Conservation (phyloP, 2,888 invertebrate species). For the Lasioglossum pauxillum region DNA sequence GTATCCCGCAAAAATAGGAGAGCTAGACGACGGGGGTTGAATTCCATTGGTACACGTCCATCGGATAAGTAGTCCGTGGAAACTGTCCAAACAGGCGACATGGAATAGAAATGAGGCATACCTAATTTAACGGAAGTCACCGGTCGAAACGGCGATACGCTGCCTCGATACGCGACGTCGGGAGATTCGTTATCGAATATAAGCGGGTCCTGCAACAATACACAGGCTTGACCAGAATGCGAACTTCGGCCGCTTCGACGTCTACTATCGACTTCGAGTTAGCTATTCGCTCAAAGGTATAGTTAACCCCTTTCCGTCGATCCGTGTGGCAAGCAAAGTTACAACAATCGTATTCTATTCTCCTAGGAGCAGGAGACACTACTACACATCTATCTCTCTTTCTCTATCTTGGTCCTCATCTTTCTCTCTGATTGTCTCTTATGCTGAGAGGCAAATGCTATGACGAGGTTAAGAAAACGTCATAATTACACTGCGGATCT, state of each 20-base stretch:
- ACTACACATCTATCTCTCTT: background rate
- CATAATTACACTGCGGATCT: too few relatives aligned
- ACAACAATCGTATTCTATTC: background rate
- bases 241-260: background rate
- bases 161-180: background rate
- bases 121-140: conserved; percentile 35
- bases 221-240: conserved; percentile 19
- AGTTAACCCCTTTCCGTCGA: conserved; percentile 48
- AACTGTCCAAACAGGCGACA: conserved; percentile 25
- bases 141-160: background rate
- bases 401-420: background rate
- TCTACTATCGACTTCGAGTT: conserved; percentile 25
- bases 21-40: background rate
- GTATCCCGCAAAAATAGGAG: conserved; percentile 8
- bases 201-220: conserved; percentile 4
- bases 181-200: conserved; percentile 43
- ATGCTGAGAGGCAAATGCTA: background rate
- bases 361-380: background rate
- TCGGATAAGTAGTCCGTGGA: conserved; percentile 28
- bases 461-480: background rate
- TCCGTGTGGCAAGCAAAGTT: conserved; percentile 17
- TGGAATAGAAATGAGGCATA: conserved; percentile 36
- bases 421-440: background rate
- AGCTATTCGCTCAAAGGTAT: conserved; percentile 38
- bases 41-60: background rate